A percentile compares a stretch with the other conserved stretches of the same genome.
Evolutionary conservation across 2,113 vertebrate genomes (phyloP).

Genomic region (Spheniscus mendiculus): DNA sequence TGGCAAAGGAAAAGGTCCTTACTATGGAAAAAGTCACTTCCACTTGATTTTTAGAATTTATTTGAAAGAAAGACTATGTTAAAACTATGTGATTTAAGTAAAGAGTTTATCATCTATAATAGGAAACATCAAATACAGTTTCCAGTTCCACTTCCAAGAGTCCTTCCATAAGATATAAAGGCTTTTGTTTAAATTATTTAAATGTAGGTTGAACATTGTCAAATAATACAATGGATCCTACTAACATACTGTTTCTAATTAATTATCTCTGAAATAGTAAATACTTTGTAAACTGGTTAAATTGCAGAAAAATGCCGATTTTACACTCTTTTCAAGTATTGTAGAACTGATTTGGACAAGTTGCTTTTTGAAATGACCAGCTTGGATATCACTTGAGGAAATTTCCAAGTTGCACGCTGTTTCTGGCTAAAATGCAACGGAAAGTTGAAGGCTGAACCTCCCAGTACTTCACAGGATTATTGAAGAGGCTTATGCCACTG

Average conservation of each 20-base stretch:
- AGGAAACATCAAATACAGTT: conserved; percentile 54
- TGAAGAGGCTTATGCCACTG: conserved; percentile 93
- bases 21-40: conserved; percentile 17
- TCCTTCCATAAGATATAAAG: background rate
- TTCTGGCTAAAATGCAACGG: conserved; percentile 87
- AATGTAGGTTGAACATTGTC: conserved; percentile 53
- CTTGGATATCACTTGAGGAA: conserved; percentile 78
- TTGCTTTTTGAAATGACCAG: background rate
- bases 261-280: background rate
- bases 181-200: conserved; percentile 65
- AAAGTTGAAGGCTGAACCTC: conserved; percentile 91
- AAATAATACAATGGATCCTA: background rate
- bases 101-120: conserved; percentile 7
- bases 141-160: conserved; percentile 50
- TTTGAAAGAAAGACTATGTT: background rate
- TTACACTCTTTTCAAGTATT: conserved; percentile 78
- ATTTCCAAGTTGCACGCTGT: conserved; percentile 92
- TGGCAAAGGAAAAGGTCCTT: background rate
- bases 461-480: conserved; percentile 94
- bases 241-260: background rate
- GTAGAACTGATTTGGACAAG: conserved; percentile 4
- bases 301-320: no score
- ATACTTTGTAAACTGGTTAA: conserved; percentile 59
- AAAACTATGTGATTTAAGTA: background rate
- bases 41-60: background rate